These are phyloP conservation scores for Alitta virens DNA, from an alignment of 2,888 invertebrate species.

Conservation along the genomic window DNA sequence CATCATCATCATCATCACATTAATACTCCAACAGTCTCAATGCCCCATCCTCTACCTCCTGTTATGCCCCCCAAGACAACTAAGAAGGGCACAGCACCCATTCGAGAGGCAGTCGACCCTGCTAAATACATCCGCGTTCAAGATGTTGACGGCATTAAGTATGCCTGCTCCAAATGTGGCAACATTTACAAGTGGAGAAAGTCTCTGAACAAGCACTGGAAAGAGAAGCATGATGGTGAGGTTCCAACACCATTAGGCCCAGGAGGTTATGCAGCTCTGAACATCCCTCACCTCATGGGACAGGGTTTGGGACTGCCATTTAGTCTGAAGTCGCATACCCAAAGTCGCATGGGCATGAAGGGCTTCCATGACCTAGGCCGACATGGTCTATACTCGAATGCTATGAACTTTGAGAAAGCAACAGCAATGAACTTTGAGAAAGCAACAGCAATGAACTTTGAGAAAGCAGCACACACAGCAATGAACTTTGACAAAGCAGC, in stretches of 20 bases:
- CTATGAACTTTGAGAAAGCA: too few relatives aligned
- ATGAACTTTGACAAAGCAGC: too few relatives aligned
- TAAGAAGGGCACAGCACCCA: constrained; percentile 14
- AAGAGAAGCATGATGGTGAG: constrained; percentile 55
- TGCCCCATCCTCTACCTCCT: neutral
- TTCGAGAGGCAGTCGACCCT: constrained; percentile 49
- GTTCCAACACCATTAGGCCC: constrained; percentile 34
- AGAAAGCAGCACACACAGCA: too few relatives aligned
- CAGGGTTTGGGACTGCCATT: too few relatives aligned
- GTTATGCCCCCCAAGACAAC: constrained; percentile 1
- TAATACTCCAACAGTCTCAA: neutral
- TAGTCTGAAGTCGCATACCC: too few relatives aligned
- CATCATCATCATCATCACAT: too few relatives aligned
- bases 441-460: too few relatives aligned
- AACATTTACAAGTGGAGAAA: constrained; percentile 57
- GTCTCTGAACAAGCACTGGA: constrained; percentile 57
- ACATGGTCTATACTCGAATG: too few relatives aligned
- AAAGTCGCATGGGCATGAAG: too few relatives aligned
- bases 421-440: too few relatives aligned
- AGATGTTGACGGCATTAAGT: constrained; percentile 51
- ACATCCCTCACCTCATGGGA: constrained; percentile 13
- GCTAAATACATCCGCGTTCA: constrained; percentile 51
- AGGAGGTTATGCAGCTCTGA: constrained; percentile 18
- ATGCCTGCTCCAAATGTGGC: constrained; percentile 56
- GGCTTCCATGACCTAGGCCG: too few relatives aligned